These are phyloP conservation scores for Limenitis camilla DNA, from an alignment of 2,888 invertebrate genomes.

Conservation along the genomic window DNA sequence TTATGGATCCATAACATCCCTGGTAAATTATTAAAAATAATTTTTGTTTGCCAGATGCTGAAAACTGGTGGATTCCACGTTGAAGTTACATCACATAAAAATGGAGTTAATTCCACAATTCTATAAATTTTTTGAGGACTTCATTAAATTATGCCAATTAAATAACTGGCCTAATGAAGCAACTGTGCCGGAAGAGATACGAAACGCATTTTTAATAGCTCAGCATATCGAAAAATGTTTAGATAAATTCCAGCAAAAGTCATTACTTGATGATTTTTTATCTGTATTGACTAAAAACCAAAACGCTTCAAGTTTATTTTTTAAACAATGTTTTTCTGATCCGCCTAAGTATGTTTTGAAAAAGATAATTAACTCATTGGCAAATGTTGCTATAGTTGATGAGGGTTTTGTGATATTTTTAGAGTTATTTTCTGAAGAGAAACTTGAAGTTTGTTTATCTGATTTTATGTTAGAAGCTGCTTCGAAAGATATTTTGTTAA, in stretches of 20 bases:
- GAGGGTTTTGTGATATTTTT: constrained; percentile 45
- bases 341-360: constrained; percentile 55
- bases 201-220: constrained; percentile 69
- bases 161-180: constrained; percentile 60
- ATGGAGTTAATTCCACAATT: constrained; percentile 60
- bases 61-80: constrained; percentile 39
- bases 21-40: no score
- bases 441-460: constrained; percentile 45
- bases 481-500: constrained; percentile 51
- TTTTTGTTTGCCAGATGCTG: constrained; percentile 65
- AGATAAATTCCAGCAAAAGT: constrained; percentile 55
- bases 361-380: constrained; percentile 52
- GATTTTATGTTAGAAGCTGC: constrained; percentile 57
- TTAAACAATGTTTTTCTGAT: constrained; percentile 48
- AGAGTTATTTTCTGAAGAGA: constrained; percentile 45
- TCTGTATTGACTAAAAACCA: constrained; percentile 37
- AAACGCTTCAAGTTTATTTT: constrained; percentile 31
- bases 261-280: constrained; percentile 57
- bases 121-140: constrained; percentile 69
- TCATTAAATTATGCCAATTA: constrained; percentile 64
- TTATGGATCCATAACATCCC: no score
- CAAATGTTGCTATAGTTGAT: constrained; percentile 44
- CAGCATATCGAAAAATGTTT: constrained; percentile 72
- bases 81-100: constrained; percentile 61
- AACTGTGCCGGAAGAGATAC: constrained; percentile 58